Conservation (phyloP, 2,888 invertebrate species). For the Aproaerema taeniolella region DNA sequence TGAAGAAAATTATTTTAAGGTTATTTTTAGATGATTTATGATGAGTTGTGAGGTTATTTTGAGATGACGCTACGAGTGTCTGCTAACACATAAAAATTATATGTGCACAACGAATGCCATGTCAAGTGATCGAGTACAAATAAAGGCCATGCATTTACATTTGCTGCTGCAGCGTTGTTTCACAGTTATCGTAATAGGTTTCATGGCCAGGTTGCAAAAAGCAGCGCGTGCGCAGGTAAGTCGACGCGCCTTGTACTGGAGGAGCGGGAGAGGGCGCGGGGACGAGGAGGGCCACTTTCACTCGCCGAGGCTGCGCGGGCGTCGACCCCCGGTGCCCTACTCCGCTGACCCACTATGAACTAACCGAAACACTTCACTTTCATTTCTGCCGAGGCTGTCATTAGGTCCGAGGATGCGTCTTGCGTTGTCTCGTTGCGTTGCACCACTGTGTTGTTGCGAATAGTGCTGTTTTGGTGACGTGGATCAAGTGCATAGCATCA, state of each 20-base stretch:
- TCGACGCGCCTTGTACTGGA: conserved; percentile 48
- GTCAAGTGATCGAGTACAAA: conserved; percentile 48
- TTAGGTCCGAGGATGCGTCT: conserved; percentile 65
- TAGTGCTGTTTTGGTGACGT: conserved; percentile 14
- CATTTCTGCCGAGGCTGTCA: conserved; percentile 62
- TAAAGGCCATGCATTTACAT: conserved; percentile 67
- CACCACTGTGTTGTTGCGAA: conserved; percentile 37
- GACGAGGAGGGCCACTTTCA: conserved; percentile 67
- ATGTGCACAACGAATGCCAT: conserved; percentile 25
- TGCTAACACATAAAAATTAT: too few relatives aligned
- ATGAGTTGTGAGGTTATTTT: too few relatives aligned
- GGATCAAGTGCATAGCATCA: too few relatives aligned
- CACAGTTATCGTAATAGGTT: conserved; percentile 70
- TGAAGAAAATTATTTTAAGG: background rate
- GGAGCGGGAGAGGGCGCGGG: conserved; percentile 39
- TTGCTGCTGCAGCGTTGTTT: conserved; percentile 60
- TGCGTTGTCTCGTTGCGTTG: conserved; percentile 38
- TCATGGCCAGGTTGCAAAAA: conserved; percentile 77
- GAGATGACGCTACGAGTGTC: too few relatives aligned
- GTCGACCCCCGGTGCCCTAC: conserved; percentile 72
- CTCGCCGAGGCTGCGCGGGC: conserved; percentile 74
- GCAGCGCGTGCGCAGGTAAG: conserved; percentile 66
- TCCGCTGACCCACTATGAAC: conserved; percentile 70
- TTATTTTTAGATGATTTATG: too few relatives aligned
- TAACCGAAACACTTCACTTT: conserved; percentile 72